Evolutionary conservation across 2,888 invertebrate species (phyloP), one percentile per base, ranked within the genome.

Genomic region (Acanthoscelides obtectus): DNA sequence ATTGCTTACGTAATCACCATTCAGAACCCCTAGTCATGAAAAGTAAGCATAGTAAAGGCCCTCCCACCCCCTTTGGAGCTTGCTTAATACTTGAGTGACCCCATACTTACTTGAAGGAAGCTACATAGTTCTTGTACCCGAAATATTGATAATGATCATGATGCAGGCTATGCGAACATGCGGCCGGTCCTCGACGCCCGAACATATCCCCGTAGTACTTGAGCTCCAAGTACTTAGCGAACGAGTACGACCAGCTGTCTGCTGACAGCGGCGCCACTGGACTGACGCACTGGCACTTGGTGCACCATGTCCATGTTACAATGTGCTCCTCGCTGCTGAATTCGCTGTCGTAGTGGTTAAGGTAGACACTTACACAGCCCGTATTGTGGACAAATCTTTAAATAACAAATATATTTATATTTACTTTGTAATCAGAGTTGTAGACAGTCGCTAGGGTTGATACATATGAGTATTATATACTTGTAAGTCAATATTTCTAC

Each of bases 131-230:
- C 22, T 91, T 89, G 74, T 89, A 90, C 0, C 93, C 93, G 86
- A 98, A 98, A 85, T 96, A 97, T 85, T 98, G 98, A 77, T 91
- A 90, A 83, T 95, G 94, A 78, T 95, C 93, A 79, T 94, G 93
- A 85, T 97, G 93, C 70, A 95, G 86, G 21, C 95, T 96, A 86
- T 97, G 95, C 21, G 87, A 86, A 83, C 94, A 95, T 5, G 84
- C 80, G 22, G 80, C 82, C 75, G 80, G 85, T 6, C 88, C 89
- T 70, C 91, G 85, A 72, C 93, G 88, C 45, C 87, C 88, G 82
- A 94, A 96, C 45, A 90, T 87, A 69, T 90, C 89, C 0, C 92
- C 93, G 83, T 95, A 92, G 83, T 95, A 94, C 69, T 94, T 90
- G 74, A 96, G 87, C 83, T 97, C 95, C 76, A 97, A 86, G 85